Base-by-base conservation (phyloP, 2,113 vertebrate species). In the Upupa epops region DNA sequence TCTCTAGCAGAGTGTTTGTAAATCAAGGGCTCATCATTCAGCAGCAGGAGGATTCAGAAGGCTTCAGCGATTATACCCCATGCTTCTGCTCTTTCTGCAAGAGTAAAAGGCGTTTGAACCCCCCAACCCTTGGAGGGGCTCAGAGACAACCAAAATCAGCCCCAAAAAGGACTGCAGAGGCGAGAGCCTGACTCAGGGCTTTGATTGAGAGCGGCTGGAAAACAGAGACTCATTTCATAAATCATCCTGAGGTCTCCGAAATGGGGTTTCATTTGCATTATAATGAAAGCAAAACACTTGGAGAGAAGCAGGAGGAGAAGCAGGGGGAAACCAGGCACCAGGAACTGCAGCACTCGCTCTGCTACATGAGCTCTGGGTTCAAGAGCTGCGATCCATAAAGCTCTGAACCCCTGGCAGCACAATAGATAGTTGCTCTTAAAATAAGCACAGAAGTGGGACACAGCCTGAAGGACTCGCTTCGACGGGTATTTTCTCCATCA, bases 211-310 rank as follows among this genome's bases (percentile, higher is more conserved):
- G 40, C 32, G 54, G 12, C 71, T 85, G 63, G 55, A 69, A 92
- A 93, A 61, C 82, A 89, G 65, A 84, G 77, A 92, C 70, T 59
- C 31, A 17, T 84, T 79, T 91, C 22, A 60, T n/a, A 70, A 89
- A 36, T 76, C 36, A 49, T 64, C 81, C 56, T 60, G 64, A 49
- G 36, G 71, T 49, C 49, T 69, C 81, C 37, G 26, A 87, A 93
- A 73, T 51, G 3, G 3, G 37, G 79, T 69, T 58, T 58, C 29
- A 85, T 93, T 87, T 89, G 51, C 71, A 85, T 87, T 76, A 10
- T 46, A 65, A 87, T 31, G 63, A 49, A 79, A 94, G 82, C 0
- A 7, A 86, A 52, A 48, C 17, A 51, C 51, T 91, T 58, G 16
- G 34, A 82, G 70, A 66, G 19, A 79, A 87, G 81, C 11, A 29